Evolutionary conservation across 1,140 invertebrate species (phyloP), one percentile per base, ranked within the genome.

Genomic region (Maniola jurtina): DNA sequence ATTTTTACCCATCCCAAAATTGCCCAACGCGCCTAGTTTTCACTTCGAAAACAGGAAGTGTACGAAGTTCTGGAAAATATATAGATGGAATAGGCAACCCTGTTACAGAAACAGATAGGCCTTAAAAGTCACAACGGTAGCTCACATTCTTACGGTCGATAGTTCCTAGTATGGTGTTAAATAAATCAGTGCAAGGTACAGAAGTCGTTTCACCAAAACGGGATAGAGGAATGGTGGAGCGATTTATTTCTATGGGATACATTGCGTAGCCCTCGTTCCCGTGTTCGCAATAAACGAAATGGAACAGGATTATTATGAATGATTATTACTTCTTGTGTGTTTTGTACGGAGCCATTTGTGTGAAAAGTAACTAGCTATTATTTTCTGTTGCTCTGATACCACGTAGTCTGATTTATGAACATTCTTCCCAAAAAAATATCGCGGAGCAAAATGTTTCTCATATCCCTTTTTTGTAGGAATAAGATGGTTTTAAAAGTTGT

Each of bases 131-230:
- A 55, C 61, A 72, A 73, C 68, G 74, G 71, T 72, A 73, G 54
- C 79, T 76, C 59, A 76, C 74, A 76, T 80, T 75, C 73, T 75
- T 70, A 76, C 70, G 66, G 70, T 67, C 70, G 60, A 72, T 81
- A 80, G 74, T 77, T 76, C 70, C 71, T 70, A 73, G 75, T 79
- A 77, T 70, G 73, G 75, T 72, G 80, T 79, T 79, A 77, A 80
- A 84, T 86, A 84, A 86, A 84, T 85, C 80, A 81, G 71, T 71
- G 70, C 72, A 75, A 73, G 73, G 61, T 73, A 79, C 78, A 79
- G 82, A 79, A 83, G 81, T 75, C 70, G 83, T 80, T 81, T 83
- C 73, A 64, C 82, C 81, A 85, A 84, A 85, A 81, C 80, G 73
- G 81, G 80, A 79, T 70, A 59, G 40, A 71, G 80, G 77, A 77